These are phyloP conservation scores for Cyanoderma ruficeps DNA, from an alignment of 2,113 vertebrate genomes.

Conservation along the genomic window DNA sequence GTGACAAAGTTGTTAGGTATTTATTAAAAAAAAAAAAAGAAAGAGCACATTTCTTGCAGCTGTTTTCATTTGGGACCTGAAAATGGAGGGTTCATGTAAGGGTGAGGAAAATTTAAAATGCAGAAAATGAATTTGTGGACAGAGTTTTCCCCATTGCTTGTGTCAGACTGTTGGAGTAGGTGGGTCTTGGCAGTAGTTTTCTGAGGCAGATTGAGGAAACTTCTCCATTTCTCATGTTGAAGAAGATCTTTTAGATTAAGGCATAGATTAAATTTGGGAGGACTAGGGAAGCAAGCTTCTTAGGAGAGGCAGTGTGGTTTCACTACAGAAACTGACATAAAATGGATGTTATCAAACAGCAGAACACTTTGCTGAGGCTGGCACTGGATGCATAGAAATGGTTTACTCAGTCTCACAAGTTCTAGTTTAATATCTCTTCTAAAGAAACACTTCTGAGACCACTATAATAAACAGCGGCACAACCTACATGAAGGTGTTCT, in stretches of 20 bases:
- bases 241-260: not conserved
- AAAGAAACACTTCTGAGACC: not conserved
- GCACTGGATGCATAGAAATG: not conserved
- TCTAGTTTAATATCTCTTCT: not conserved
- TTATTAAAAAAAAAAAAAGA: not conserved
- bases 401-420: not conserved
- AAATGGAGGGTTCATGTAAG: not conserved
- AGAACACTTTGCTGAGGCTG: not conserved
- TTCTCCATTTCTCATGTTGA: not conserved
- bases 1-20: not conserved
- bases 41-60: not conserved
- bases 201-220: not conserved
- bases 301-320: not conserved
- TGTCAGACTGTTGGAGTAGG: not conserved
- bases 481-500: not conserved
- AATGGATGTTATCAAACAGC: not conserved
- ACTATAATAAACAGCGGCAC: not conserved
- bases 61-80: not conserved
- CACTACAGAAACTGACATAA: not conserved
- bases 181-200: not conserved
- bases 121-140: not conserved
- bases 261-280: not conserved
- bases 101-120: not conserved
- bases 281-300: not conserved
- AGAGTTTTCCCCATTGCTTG: not conserved